Conservation (phyloP, 2,888 invertebrate genomes). For the Cantharis rufa region DNA sequence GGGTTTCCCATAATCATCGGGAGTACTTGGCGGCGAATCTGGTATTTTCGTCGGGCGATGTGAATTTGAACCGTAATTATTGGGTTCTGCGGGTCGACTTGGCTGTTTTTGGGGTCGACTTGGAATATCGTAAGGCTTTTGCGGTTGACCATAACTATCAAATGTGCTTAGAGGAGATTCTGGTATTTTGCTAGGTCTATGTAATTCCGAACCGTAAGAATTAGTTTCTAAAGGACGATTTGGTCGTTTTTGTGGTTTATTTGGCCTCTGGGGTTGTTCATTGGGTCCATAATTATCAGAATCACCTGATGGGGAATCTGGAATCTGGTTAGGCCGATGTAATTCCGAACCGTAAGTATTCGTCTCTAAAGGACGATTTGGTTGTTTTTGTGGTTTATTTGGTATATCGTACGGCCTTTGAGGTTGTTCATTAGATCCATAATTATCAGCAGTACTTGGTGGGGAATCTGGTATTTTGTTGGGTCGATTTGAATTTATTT, state of each 20-base stretch:
- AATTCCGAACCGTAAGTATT: background rate
- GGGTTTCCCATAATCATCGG: background rate
- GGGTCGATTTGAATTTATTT: background rate
- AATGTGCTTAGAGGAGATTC: background rate
- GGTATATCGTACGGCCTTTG: background rate
- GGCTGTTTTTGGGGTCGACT: background rate
- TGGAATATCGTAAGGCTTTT: background rate
- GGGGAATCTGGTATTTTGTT: background rate
- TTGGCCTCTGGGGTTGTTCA: background rate
- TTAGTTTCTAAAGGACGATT: background rate
- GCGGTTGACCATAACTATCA: background rate
- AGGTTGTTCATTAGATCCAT: background rate
- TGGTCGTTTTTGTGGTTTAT: conserved; percentile 7
- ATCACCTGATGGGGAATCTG: background rate
- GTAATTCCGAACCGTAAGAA: background rate
- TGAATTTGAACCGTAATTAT: conserved; percentile 19
- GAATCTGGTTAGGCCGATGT: background rate
- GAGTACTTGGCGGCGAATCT: background rate
- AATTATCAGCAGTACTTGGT: background rate
- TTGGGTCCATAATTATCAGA: background rate
- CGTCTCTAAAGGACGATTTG: conserved; percentile 3
- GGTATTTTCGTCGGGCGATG: conserved; percentile 7
- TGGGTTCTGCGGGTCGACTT: conserved; percentile 2
- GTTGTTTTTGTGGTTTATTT: conserved; percentile 6
- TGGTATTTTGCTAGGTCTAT: background rate